Evolutionary conservation across 1,140 invertebrate species (phyloP), one percentile per base, ranked within the genome.

Genomic region (Trinorchestia longiramus): DNA sequence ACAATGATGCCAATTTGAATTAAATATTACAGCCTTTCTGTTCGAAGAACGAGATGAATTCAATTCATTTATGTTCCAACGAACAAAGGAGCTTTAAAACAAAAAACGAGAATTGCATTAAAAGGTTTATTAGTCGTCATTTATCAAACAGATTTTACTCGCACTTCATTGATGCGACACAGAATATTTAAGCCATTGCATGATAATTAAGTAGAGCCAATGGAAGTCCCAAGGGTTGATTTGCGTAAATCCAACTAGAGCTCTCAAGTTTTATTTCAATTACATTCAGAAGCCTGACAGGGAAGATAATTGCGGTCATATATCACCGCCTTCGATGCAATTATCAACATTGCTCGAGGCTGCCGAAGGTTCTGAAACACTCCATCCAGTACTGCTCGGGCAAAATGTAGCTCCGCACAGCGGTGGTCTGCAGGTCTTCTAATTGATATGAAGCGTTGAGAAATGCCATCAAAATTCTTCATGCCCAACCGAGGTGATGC

Each of bases 401-500:
- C 88, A 36, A 40, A 17, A 40, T 42, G 88, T 15, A 90, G 88
- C 88, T 90, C 88, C 43, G 88, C 88, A 43, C 88, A 41, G 88
- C 88, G 88, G 88, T 90, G 88, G 88, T 41, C 88, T 43, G 43
- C 62, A 90, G 88, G n/a, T 43, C 43, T 41, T 15, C 88, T 90
- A 90, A 90, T 90, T 90, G 88, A 90, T 90, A 90, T 90, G 88
- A 90, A 90, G 88, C 88, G 88, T 90, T 43, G 88, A 90, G 88
- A 90, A 90, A 90, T 90, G 88, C 88, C n/a, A 90, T 90, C 42
- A 90, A 90, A 90, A 90, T 90, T 90, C 88, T 90, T 90, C 88
- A 90, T 90, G 88, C 88, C 41, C n/a, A 42, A 90, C 88, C 88
- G 41, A 90, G 41, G 88, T 41, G 41, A 90, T 41, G 88, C 41